Percentiles rank a stretch among this genome's conserved stretches.
phyloP scores from a whole-genome alignment of 2,113 vertebrate genomes.

The Phocoena sinus region DNA sequence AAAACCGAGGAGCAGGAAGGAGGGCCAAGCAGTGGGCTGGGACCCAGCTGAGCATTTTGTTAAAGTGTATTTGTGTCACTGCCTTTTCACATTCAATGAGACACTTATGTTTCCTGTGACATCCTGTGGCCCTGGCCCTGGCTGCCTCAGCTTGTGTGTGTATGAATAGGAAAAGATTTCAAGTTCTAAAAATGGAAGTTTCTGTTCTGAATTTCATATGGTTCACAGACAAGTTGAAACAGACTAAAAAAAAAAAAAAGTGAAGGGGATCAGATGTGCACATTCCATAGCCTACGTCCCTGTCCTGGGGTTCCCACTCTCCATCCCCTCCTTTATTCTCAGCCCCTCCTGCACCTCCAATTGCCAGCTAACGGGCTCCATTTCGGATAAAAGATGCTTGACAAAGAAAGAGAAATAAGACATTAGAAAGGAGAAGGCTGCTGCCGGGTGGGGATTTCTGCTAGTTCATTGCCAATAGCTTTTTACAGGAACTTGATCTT shows the following conservation, averaged over 20 bases:
- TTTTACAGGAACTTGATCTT: constrained; percentile 35
- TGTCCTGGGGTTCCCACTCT: neutral
- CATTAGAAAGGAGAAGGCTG: constrained; percentile 55
- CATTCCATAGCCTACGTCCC: constrained; percentile 31
- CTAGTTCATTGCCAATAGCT: constrained; percentile 36
- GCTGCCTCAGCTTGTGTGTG: constrained; percentile 66
- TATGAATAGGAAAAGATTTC: constrained; percentile 61
- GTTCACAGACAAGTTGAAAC: constrained; percentile 71
- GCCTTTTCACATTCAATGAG: constrained; percentile 62
- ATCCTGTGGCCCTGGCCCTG: constrained; percentile 69
- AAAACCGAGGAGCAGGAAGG: neutral
- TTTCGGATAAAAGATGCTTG: constrained; percentile 43
- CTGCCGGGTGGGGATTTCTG: neutral
- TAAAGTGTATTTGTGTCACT: constrained; percentile 56
- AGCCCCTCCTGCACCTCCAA: neutral
- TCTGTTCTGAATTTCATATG: constrained; percentile 61
- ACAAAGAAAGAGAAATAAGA: constrained; percentile 70
- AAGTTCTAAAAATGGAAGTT: constrained; percentile 68
- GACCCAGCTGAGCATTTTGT: constrained; percentile 66
- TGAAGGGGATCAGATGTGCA: constrained; percentile 56
- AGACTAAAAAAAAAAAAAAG: constrained; percentile 28
- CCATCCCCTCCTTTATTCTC: neutral
- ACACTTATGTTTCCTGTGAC: constrained; percentile 60
- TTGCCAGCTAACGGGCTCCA: neutral
- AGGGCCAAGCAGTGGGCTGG: neutral